phyloP scores from a whole-genome alignment of 2,888 invertebrate species.

The Lathronympha strigana region DNA sequence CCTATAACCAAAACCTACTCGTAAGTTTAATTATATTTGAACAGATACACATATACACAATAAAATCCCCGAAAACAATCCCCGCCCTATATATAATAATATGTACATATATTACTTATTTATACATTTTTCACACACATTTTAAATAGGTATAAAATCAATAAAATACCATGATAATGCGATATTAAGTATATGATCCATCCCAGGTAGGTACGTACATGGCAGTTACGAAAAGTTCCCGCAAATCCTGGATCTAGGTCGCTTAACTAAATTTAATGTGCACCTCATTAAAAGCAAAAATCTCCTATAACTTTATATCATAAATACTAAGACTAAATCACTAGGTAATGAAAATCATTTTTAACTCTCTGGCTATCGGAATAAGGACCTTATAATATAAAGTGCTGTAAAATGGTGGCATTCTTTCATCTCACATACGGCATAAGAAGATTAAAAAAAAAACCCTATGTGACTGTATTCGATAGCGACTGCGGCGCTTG shows the following conservation, averaged over 20 bases:
- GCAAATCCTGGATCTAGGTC: constrained; percentile 17
- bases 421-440: constrained; percentile 6
- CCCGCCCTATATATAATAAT: too few species aligned
- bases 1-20: too few species aligned
- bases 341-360: neutral
- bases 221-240: neutral
- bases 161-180: too few species aligned
- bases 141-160: too few species aligned
- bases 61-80: too few species aligned
- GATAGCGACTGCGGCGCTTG: too few species aligned
- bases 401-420: neutral
- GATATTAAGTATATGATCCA: too few species aligned
- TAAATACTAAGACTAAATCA: neutral
- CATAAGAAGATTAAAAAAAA: neutral
- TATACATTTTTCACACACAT: too few species aligned
- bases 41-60: too few species aligned
- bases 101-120: too few species aligned
- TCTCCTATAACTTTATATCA: constrained; percentile 14
- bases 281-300: constrained; percentile 14
- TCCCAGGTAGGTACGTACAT: too few species aligned
- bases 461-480: neutral
- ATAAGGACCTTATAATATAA: neutral
- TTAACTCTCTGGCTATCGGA: neutral
- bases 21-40: too few species aligned
- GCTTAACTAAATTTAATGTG: constrained; percentile 18